Conservation (phyloP, 2,888 invertebrate species). For the Thymelicus acteon region DNA sequence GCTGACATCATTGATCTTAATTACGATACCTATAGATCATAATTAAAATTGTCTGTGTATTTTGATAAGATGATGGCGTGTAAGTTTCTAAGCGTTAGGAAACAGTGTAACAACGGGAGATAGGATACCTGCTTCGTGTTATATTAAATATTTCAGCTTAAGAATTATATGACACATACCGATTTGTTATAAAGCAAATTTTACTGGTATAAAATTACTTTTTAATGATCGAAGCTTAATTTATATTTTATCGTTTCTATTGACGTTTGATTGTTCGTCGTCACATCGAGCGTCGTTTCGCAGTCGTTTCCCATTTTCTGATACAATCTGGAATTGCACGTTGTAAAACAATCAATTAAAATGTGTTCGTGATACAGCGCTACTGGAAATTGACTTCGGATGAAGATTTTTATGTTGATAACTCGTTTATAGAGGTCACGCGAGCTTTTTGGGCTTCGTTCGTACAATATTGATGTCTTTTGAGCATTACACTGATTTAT, state of each 20-base stretch:
- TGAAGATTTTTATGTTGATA: constrained; percentile 40
- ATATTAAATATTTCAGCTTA: too few species aligned
- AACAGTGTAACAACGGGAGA: not conserved
- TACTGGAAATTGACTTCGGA: constrained; percentile 41
- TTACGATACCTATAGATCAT: constrained; percentile 31
- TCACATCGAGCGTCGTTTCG: constrained; percentile 20
- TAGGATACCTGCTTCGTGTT: not conserved
- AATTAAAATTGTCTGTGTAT: constrained; percentile 33
- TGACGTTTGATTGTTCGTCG: constrained; percentile 32
- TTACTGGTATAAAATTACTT: not conserved
- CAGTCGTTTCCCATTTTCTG: constrained; percentile 36
- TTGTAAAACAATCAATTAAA: constrained; percentile 37
- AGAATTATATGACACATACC: too few species aligned
- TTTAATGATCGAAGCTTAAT: constrained; percentile 14
- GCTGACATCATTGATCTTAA: constrained; percentile 33
- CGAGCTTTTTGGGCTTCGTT: constrained; percentile 13
- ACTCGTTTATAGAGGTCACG: constrained; percentile 31
- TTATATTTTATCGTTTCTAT: constrained; percentile 30
- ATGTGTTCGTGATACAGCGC: constrained; percentile 33
- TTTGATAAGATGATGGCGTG: constrained; percentile 15
- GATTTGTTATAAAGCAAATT: too few species aligned
- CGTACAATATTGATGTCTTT: constrained; percentile 13
- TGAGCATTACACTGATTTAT: not conserved
- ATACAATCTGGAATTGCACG: constrained; percentile 34
- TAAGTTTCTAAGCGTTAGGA: constrained; percentile 6